phyloP scores from a whole-genome alignment of 2,888 invertebrate species.

The Cephalotes varians region DNA sequence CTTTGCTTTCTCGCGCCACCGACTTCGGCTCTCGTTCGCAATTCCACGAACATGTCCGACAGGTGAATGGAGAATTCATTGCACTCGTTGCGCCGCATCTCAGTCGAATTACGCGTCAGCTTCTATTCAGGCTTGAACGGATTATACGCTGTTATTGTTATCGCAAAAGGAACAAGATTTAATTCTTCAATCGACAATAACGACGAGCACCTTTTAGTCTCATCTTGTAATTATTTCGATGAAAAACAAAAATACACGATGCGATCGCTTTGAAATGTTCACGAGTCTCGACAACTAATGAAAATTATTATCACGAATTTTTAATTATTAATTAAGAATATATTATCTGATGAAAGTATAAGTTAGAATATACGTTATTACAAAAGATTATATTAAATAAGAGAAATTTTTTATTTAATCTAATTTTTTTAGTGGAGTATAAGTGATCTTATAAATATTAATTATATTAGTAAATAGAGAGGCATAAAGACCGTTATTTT shows the following conservation, averaged over 20 bases:
- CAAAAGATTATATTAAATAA: not conserved
- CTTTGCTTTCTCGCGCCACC: not conserved
- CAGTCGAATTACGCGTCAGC: conserved; percentile 18
- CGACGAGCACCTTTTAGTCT: not conserved
- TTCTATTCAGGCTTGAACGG: conserved; percentile 26
- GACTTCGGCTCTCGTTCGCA: conserved; percentile 5
- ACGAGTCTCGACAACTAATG: not conserved
- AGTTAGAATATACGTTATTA: not conserved
- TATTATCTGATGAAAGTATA: not conserved
- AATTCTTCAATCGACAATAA: conserved; percentile 16
- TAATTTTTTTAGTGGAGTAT: not conserved
- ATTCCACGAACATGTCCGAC: conserved; percentile 32
- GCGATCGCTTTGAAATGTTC: not conserved
- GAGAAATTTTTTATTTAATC: not conserved
- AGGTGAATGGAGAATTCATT: conserved; percentile 48
- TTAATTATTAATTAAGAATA: not conserved
- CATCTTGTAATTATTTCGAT: not conserved
- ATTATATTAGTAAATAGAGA: too few relatives aligned
- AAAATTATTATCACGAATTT: not conserved
- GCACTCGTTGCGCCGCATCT: conserved; percentile 45
- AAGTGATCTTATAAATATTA: not conserved
- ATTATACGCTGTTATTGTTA: conserved; percentile 35
- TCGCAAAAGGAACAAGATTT: conserved; percentile 5
- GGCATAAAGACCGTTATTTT: not conserved
- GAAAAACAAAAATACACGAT: not conserved